These are phyloP conservation scores for Pipistrellus kuhlii DNA, from an alignment of 2,797 vertebrate species.

Conservation along the genomic window DNA sequence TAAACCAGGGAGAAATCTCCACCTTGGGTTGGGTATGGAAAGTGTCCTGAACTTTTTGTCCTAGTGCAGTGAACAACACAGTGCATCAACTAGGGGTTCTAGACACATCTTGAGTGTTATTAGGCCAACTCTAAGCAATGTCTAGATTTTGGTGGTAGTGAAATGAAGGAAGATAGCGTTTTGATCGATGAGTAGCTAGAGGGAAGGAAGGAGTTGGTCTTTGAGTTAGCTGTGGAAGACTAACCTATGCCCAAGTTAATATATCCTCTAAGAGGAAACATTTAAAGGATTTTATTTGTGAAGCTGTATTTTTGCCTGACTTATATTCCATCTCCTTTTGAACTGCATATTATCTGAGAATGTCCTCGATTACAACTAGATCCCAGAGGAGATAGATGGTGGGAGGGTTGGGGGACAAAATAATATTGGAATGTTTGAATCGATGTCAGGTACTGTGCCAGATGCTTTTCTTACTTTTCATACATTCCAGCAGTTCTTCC, in stretches of 20 bases:
- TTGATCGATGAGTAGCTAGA: not conserved
- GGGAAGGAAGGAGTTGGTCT: not conserved
- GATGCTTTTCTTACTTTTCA: not conserved
- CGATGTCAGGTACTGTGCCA: not conserved
- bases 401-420: not conserved
- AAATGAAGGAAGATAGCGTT: not conserved
- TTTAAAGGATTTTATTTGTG: not conserved
- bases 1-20: not conserved
- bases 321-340: not conserved
- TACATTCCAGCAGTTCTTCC: not conserved
- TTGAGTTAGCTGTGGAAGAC: not conserved
- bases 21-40: not conserved
- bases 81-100: not conserved
- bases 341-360: not conserved
- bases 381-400: not conserved
- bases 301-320: not conserved
- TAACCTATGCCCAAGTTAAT: not conserved
- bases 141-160: not conserved
- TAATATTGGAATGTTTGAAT: not conserved
- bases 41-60: not conserved
- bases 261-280: not conserved
- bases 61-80: not conserved
- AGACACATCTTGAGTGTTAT: not conserved
- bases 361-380: not conserved
- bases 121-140: not conserved